Base-by-base conservation (phyloP, 2,888 invertebrate species). In the Synergus umbraculus region DNA sequence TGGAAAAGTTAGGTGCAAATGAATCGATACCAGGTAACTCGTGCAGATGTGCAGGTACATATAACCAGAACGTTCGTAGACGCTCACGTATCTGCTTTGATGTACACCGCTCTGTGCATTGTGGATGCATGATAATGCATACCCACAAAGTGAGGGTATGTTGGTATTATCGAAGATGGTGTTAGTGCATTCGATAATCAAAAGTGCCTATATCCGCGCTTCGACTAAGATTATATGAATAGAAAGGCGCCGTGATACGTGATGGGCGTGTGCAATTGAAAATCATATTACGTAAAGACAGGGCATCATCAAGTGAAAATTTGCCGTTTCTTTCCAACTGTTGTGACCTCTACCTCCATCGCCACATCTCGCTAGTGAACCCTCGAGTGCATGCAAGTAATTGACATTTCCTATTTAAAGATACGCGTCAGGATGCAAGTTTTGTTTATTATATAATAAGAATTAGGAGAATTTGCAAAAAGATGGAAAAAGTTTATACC, bases 61-160 rank as follows among this genome's bases (percentile, higher is more conserved):
- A 49, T 69, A 37, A 44, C 69, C 46, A 29, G 69, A 69, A 69
- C 13, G 29, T 49, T 46, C 69, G 9, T 54, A 73, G 37, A 44
- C 67, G 85, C 85, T 86, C 87, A 87, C 88, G 91, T 91, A 89
- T 85, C 82, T 64, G 77, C 90, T 91, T 91, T 91, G 91, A 91
- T 89, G 89, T 89, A 82, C 84, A 89, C 91, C 91, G 91, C 90
- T 82, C 85, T 84, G 82, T 87, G 89, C 88, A 90, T 89, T 87
- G 89, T 87, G 83, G 89, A 88, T 90, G 89, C 90, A 90, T 91
- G 90, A 90, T 90, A 90, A 90, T 90, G 89, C 88, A 86, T 86
- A 86, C 86, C 86, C 86, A 83, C 83, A 86, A 86, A 85, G 79
- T 81, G 65, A 73, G 77, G 82, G 80, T 87, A 85, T 88, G 86